These are phyloP conservation scores for Antheraea assamensis DNA, from an alignment of 2,888 invertebrate genomes.

Conservation along the genomic window DNA sequence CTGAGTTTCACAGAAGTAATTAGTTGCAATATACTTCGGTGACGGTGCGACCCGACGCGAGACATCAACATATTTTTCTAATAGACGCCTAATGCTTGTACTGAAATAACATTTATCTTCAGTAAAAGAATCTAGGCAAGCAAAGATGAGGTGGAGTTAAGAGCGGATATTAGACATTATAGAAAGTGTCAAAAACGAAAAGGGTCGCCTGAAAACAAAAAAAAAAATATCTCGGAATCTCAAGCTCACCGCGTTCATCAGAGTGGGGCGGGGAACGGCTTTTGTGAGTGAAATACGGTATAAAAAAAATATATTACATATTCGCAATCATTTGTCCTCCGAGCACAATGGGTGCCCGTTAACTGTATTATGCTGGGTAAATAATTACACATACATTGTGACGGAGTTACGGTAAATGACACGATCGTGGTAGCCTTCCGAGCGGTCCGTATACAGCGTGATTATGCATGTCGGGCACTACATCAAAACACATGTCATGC, in stretches of 20 bases:
- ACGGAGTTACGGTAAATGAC: conserved; percentile 7
- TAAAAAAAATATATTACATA: conserved; percentile 38
- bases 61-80: neutral
- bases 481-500: neutral
- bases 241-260: neutral
- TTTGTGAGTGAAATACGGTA: neutral
- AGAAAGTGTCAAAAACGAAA: neutral
- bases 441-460: neutral
- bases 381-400: conserved; percentile 8
- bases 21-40: neutral
- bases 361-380: conserved; percentile 2
- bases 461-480: neutral
- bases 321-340: conserved; percentile 74
- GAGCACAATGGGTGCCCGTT: conserved; percentile 56
- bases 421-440: neutral
- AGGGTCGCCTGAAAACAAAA: too few relatives aligned
- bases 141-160: too few relatives aligned
- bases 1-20: neutral
- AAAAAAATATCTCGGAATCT: conserved; percentile 2
- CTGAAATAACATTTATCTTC: too few relatives aligned
- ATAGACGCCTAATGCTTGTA: too few relatives aligned
- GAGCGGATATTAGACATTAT: too few relatives aligned
- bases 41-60: neutral
- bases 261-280: neutral
- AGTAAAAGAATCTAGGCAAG: too few relatives aligned